Percentiles rank a stretch among this genome's conserved stretches.
Evolutionary conservation across 1,140 invertebrate genomes (phyloP).

Genomic region (Ectropis grisescens): DNA sequence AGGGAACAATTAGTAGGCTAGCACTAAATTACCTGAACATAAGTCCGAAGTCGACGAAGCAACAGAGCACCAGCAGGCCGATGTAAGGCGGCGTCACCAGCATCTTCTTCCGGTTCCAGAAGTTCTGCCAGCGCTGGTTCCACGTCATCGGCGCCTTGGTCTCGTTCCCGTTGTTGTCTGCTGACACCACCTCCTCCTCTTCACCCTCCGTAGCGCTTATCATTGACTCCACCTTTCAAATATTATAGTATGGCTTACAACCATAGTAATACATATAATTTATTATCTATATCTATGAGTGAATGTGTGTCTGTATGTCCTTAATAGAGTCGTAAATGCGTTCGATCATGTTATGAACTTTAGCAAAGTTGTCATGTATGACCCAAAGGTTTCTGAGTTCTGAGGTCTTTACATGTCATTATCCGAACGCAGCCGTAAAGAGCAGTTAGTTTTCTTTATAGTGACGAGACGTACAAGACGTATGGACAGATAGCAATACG

Average conservation of each 20-base stretch:
- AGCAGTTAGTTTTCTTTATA: too few relatives aligned
- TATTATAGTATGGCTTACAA: background rate
- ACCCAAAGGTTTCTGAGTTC: too few relatives aligned
- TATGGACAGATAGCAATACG: too few relatives aligned
- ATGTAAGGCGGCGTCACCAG: constrained; percentile 66
- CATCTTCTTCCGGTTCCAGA: constrained; percentile 59
- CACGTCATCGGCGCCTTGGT: constrained; percentile 50
- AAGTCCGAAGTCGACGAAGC: constrained; percentile 71
- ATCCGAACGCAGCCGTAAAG: too few relatives aligned
- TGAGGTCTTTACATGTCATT: too few relatives aligned
- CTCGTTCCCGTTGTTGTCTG: constrained; percentile 54
- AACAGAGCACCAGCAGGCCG: constrained; percentile 61
- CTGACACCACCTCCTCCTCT: constrained; percentile 43
- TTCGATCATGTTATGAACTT: too few relatives aligned
- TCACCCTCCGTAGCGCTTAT: constrained; percentile 46
- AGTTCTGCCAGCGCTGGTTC: constrained; percentile 46
- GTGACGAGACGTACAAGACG: too few relatives aligned
- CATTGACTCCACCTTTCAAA: constrained; percentile 65
- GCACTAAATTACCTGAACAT: constrained; percentile 71
- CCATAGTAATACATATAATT: background rate
- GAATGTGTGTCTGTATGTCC: too few relatives aligned
- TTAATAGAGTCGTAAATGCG: too few relatives aligned
- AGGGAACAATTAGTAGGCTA: too few relatives aligned
- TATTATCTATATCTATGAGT: too few relatives aligned
- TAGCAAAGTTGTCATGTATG: too few relatives aligned